Conservation (phyloP, 1,140 invertebrate species). For the Ladona fulva region DNA sequence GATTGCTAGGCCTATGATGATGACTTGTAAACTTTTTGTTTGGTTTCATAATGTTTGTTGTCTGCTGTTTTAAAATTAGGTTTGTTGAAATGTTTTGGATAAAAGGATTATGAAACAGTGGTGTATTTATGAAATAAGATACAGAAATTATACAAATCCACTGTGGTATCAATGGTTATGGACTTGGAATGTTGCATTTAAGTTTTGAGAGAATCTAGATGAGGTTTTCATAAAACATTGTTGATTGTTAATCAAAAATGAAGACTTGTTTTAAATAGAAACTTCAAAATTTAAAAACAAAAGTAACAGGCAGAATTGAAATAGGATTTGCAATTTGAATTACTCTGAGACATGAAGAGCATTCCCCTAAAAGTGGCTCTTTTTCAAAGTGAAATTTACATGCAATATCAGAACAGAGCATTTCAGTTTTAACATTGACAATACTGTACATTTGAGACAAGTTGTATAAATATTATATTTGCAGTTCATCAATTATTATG, state of each 20-base stretch:
- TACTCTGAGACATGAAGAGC: background rate
- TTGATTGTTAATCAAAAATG: background rate
- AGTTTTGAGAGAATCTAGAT: background rate
- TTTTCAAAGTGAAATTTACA: background rate
- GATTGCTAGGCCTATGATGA: too few relatives aligned
- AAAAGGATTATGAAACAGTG: background rate
- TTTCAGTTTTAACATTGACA: background rate
- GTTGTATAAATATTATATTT: background rate
- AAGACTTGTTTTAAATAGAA: background rate
- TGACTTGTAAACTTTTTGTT: background rate
- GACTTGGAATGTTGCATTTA: background rate
- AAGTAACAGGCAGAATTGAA: background rate
- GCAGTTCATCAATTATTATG: background rate
- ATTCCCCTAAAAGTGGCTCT: background rate
- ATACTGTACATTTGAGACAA: background rate
- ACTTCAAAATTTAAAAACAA: conserved; percentile 4
- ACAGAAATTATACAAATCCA: background rate
- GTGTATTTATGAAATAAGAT: background rate
- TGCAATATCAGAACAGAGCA: background rate
- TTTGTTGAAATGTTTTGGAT: background rate
- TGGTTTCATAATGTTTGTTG: conserved; percentile 1
- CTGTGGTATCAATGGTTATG: background rate
- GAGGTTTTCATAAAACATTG: background rate
- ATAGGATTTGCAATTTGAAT: too few relatives aligned
- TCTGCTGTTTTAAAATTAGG: background rate